Evolutionary conservation across 2,888 invertebrate genomes (phyloP), one percentile per base, ranked within the genome.

Genomic region (Osedax frankpressi): DNA sequence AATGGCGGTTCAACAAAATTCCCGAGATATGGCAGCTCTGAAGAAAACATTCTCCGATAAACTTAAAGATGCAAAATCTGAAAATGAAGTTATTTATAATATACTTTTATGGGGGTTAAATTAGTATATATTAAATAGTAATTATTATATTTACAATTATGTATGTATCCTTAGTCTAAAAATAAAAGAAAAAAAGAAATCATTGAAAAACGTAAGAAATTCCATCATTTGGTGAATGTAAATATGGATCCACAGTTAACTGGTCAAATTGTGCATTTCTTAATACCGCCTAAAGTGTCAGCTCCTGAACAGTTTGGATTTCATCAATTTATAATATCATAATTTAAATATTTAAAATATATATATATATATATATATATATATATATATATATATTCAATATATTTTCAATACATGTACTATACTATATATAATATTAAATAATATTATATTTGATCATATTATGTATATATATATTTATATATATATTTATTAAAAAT

Each of bases 181-280:
- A 11, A 6, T 11, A 44, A 44, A 44, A 44, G 19, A 44, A 6
- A 19, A 44, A 44, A 44, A 44, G 44, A 44, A 44, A 6, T 11
- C 6, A 44, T 44, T 6, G 75, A 84, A 84, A 75, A 82, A 82
- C 77, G 84, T 84, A 76, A 84, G 79, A 1, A 80, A 82, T 69
- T 85, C 87, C 1, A 86, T 87, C 79, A 78, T 88, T 60, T 87
- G 83, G 19, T 44, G 80, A 88, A 88, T 80, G 78, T 88, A 75
- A 88, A 88, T 80, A 83, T 85, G 78, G 88, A 88, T 79, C 86
- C 87, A 1, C 84, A 85, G 79, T 80, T 88, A 73, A 84, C 86
- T 0, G 87, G 87, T 2, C 84, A 86, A 77, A 85, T 88, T 70
- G 81, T 86, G 29, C 85, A 87, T 44, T 44, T 11, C 19, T 19